Evolutionary conservation across 1,140 invertebrate species (phyloP), one percentile per base, ranked within the genome.

Genomic region (Drosophila littoralis): DNA sequence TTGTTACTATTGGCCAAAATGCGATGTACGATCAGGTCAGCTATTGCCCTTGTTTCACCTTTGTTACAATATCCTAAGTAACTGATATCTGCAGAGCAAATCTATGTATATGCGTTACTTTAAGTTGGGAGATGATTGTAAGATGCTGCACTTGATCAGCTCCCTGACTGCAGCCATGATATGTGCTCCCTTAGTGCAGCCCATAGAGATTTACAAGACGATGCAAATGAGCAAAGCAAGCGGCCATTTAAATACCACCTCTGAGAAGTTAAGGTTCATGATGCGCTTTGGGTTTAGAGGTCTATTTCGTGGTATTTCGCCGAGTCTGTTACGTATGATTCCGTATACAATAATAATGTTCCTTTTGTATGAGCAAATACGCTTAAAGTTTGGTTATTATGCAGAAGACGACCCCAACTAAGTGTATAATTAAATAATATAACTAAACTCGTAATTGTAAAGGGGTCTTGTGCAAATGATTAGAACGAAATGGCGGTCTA

Each of bases 21-120:
- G 83, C 76, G 0, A 22, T 73, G 7, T 86, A 86, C 13, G 83
- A 86, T 74, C 79, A 88, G 75, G 82, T 84, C 12, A 64, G 51
- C n/a, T n/a, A 15, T 13, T 15, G 17, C 4, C 5, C 10, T 40
- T 38, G 17, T 8, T 10, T 6, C 8, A 15, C 0, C 1, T 15
- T 15, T 28, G 35, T 13, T 28, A 36, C 22, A 13, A 6, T 32
- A 40, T 9, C 12, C 7, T 38, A 40, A 32, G 9, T 12, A 2
- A 7, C n/a, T 32, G 3, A 0, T 1, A 8, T 55, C 0, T 5
- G 0, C 43, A 84, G 75, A 52, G 64, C 12, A 86, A 86, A 36
- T 33, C 45, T 10, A 2, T 40, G 0, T 81, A 69, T 28, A 58
- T 65, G 51, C 1, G 28, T 1, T 22, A 35, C 1, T 61, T 72